Evolutionary conservation across 2,888 invertebrate genomes (phyloP), one percentile per base, ranked within the genome.

Genomic region (Drosophila siamana): DNA sequence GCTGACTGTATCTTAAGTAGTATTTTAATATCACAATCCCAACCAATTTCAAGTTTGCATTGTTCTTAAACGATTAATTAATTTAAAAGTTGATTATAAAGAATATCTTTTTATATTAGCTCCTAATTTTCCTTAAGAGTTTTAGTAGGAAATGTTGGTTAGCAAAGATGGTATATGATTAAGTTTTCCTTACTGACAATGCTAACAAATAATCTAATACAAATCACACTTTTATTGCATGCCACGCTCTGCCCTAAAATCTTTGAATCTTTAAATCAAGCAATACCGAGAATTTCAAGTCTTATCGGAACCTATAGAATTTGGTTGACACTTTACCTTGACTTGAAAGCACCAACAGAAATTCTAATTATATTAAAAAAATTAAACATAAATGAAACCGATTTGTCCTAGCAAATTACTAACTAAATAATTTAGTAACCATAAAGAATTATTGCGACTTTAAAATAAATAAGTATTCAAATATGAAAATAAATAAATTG

Each of bases 261-360:
- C 2, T 1, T 7, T 1, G 26, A 38, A 6, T 6, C n/a, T n/a
- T 13, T 33, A n/a, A 33, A 33, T 36, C 5, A 40, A 16, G 1
- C 11, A n/a, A 19, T 9, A 7, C 5, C 36, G 5, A 40, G n/a
- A 11, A 4, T 8, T 4, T 38, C 26, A 19, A 13, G n/a, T 6
- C 76, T 72, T 55, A 74, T 74, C 78, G 60, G 15, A 50, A 15
- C 0, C 30, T n/a, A 52, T 5, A 7, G n/a, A 76, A 46, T 28
- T 19, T 26, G 26, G 36, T 38, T 50, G 62, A 62, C 54, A 28
- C 40, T 63, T 78, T 74, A 72, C 79, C 79, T 86, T 83, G 81
- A 78, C 67, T 75, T 66, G 51, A 76, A 69, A 55, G 26, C 50
- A 54, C 33, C 43, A 56, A 38, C 28, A 36, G 59, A 50, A 26